phyloP scores from a whole-genome alignment of 2,797 vertebrate genomes.

The Fistularia commersonii region DNA sequence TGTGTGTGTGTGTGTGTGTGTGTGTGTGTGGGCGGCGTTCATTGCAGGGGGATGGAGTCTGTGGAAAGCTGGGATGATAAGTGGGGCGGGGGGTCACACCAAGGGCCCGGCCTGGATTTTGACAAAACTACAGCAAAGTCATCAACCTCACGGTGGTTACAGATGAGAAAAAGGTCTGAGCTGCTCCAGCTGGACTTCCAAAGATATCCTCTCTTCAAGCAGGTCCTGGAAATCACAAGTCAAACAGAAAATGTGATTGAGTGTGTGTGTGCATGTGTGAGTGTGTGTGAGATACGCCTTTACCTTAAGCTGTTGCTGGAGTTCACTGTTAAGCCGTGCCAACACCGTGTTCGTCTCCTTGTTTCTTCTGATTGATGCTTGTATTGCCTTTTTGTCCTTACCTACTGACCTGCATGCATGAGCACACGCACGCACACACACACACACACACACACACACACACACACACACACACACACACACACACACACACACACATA shows the following conservation, averaged over 20 bases:
- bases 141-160: constrained; percentile 72
- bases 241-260: background rate
- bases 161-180: constrained; percentile 98
- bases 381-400: constrained; percentile 98
- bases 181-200: constrained; percentile 99
- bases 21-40: constrained; percentile 23
- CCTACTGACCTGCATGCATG: constrained; percentile 84
- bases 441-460: background rate
- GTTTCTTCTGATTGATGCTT: constrained; percentile 98
- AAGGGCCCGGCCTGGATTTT: constrained; percentile 44
- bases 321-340: constrained; percentile 96
- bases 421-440: background rate
- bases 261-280: background rate
- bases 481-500: background rate
- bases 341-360: constrained; percentile 99
- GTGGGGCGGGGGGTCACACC: constrained; percentile 36
- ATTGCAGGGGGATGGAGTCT: constrained; percentile 23
- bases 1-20: constrained; percentile 33
- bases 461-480: background rate
- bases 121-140: constrained; percentile 34
- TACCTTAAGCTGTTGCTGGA: constrained; percentile 96
- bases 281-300: background rate
- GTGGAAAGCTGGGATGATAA: constrained; percentile 60
- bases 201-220: constrained; percentile 97
- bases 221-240: constrained; percentile 79